These are phyloP conservation scores for Heliconius melpomene DNA, from an alignment of 1,140 invertebrate genomes.

Conservation along the genomic window DNA sequence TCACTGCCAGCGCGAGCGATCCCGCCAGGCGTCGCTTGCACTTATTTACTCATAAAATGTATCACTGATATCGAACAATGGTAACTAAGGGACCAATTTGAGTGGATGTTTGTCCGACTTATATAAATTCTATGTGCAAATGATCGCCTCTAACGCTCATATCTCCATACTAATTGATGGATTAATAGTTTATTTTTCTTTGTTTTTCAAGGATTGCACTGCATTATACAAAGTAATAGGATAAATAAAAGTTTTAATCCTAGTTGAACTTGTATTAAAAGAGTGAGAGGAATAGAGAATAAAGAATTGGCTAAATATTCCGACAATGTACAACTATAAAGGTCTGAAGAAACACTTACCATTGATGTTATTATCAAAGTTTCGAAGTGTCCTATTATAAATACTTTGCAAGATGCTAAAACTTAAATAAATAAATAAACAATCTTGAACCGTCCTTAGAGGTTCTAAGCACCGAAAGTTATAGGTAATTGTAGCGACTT, in stretches of 20 bases:
- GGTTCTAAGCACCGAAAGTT: constrained; percentile 35
- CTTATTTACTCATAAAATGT: constrained; percentile 27
- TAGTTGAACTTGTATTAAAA: constrained; percentile 13
- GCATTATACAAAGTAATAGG: not conserved
- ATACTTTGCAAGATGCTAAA: constrained; percentile 42
- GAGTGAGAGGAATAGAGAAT: too few species aligned
- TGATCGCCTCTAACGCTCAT: too few species aligned
- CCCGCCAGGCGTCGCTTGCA: constrained; percentile 31
- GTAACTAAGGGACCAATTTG: constrained; percentile 26
- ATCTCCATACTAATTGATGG: too few species aligned
- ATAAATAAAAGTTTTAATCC: not conserved
- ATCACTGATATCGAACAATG: constrained; percentile 27
- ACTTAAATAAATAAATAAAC: constrained; percentile 42
- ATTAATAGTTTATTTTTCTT: too few species aligned
- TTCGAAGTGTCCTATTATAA: constrained; percentile 33
- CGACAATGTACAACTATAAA: constrained; percentile 35
- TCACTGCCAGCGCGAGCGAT: constrained; percentile 73
- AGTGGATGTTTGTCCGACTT: constrained; percentile 20
- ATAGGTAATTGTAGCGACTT: constrained; percentile 37
- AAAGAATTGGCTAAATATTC: constrained; percentile 19
- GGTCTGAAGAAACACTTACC: constrained; percentile 31
- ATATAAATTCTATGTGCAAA: too few species aligned
- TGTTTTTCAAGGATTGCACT: not conserved
- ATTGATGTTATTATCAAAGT: constrained; percentile 38
- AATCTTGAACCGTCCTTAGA: constrained; percentile 28